phyloP scores from a whole-genome alignment of 2,888 invertebrate genomes.

The Zele albiditarsus region DNA sequence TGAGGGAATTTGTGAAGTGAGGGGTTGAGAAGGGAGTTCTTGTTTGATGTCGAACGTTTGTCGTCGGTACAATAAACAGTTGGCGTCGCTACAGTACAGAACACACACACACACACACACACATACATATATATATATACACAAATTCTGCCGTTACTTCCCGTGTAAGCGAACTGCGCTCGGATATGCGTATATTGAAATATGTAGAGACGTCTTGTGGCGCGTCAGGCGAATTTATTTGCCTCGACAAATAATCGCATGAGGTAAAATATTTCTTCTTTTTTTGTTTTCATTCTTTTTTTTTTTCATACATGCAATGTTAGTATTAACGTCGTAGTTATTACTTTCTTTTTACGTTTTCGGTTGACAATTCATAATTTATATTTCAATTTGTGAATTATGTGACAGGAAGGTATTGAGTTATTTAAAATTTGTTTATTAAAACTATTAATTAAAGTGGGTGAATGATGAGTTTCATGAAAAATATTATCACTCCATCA shows the following conservation, averaged over 20 bases:
- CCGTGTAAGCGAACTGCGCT: conserved; percentile 16
- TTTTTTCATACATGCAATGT: neutral
- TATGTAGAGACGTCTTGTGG: conserved; percentile 1
- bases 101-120: neutral
- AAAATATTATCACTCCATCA: too few relatives aligned
- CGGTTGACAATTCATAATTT: too few relatives aligned
- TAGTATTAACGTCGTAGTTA: too few relatives aligned
- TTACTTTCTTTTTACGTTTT: too few relatives aligned
- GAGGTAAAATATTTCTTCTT: conserved; percentile 13
- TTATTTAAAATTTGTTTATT: too few relatives aligned
- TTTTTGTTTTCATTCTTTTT: neutral
- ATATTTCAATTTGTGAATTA: too few relatives aligned
- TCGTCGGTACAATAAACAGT: conserved; percentile 49
- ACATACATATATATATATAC: neutral
- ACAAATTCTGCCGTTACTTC: neutral
- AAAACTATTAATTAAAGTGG: too few relatives aligned
- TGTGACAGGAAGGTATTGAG: too few relatives aligned
- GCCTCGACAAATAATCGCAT: neutral
- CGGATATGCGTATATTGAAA: neutral
- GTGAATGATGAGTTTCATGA: too few relatives aligned
- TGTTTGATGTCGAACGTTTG: conserved; percentile 51
- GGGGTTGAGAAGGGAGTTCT: conserved; percentile 15
- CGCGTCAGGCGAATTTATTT: neutral
- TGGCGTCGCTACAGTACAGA: conserved; percentile 39
- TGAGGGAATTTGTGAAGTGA: too few relatives aligned